Percentiles rank a stretch among this genome's conserved stretches.
These are phyloP conservation scores for Sepiola atlantica DNA, from an alignment of 2,888 invertebrate genomes.

Conservation along the genomic window DNA sequence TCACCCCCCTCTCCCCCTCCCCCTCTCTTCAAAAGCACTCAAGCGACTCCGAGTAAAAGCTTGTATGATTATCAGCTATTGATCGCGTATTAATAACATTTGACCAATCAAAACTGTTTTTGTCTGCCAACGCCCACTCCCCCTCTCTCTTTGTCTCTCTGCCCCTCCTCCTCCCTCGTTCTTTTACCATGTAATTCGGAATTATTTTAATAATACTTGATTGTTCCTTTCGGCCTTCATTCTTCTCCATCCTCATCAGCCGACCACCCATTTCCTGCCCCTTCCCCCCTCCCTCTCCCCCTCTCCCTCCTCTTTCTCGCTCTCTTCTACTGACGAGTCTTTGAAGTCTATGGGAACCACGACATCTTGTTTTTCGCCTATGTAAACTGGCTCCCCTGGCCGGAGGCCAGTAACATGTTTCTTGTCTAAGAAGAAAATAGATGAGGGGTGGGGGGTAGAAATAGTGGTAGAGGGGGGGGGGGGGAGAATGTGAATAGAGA, in stretches of 20 bases:
- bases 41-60: not conserved
- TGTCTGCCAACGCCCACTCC: not conserved
- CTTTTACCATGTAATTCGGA: conserved; percentile 8
- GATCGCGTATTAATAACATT: conserved; percentile 3
- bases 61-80: not conserved
- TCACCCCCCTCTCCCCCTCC: not conserved
- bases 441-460: not conserved
- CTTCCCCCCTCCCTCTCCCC: not conserved
- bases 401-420: not conserved
- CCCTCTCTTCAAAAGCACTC: not conserved
- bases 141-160: not conserved
- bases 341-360: conserved; percentile 19
- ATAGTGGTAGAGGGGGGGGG: not conserved
- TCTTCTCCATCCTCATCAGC: not conserved
- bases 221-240: not conserved
- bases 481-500: not conserved
- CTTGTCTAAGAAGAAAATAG: not conserved
- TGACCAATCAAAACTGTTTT: conserved; percentile 19
- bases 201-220: conserved; percentile 8
- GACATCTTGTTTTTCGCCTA: not conserved
- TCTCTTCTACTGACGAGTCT: not conserved
- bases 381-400: not conserved
- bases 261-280: not conserved
- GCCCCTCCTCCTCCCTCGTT: not conserved
- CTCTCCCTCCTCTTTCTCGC: not conserved